Percentiles rank a stretch among this genome's conserved stretches.
Evolutionary conservation across 2,888 invertebrate species (phyloP).

Genomic region (Desoria tigrina): DNA sequence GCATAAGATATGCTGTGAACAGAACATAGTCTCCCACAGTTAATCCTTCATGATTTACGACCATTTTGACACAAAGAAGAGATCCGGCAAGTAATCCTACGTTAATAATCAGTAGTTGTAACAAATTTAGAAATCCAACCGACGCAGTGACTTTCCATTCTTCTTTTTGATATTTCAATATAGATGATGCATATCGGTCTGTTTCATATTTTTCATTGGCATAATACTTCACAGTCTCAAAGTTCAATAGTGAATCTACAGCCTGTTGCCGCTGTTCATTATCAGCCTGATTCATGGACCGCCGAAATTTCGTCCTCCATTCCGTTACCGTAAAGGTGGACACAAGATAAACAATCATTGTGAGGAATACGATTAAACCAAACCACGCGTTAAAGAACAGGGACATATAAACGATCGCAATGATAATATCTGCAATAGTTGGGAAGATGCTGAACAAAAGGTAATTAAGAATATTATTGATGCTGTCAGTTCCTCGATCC

Average conservation of each 20-base stretch:
- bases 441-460: slow-evolving; percentile 91
- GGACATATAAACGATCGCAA: slow-evolving; percentile 88
- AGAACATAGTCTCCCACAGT: slow-evolving; percentile 95
- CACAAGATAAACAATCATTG: slow-evolving; percentile 92
- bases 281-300: slow-evolving; percentile 91
- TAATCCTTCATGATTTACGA: slow-evolving; percentile 66
- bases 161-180: slow-evolving; percentile 57
- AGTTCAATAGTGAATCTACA: slow-evolving; percentile 94
- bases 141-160: slow-evolving; percentile 87
- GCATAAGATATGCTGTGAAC: slow-evolving; percentile 91
- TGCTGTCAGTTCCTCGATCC: slow-evolving; percentile 96
- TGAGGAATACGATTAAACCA: slow-evolving; percentile 88
- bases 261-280: slow-evolving; percentile 88
- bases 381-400: slow-evolving; percentile 89
- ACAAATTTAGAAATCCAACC: slow-evolving; percentile 82
- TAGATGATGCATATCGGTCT: slow-evolving; percentile 77
- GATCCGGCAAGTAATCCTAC: slow-evolving; percentile 82
- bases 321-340: slow-evolving; percentile 89
- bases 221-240: slow-evolving; percentile 98
- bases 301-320: slow-evolving; percentile 94
- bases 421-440: slow-evolving; percentile 85
- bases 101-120: slow-evolving; percentile 88
- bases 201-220: slow-evolving; percentile 92
- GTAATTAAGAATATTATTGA: slow-evolving; percentile 88
- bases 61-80: slow-evolving; percentile 83